phyloP scores from a whole-genome alignment of 2,113 vertebrate genomes.

The Caranx melampygus region DNA sequence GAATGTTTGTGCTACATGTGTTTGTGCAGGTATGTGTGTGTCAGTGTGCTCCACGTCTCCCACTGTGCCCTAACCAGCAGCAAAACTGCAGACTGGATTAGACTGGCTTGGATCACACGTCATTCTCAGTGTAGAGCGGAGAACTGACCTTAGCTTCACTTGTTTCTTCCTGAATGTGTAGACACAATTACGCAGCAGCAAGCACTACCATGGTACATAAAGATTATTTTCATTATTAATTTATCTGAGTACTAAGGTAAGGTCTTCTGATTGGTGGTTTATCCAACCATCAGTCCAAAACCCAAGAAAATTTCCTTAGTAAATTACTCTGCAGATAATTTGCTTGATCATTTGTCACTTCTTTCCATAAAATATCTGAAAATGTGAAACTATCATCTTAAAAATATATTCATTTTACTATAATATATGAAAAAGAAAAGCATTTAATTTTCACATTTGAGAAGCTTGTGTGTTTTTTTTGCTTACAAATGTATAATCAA shows the following conservation, averaged over 20 bases:
- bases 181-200: not conserved
- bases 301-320: not conserved
- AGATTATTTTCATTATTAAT: not conserved
- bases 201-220: not conserved
- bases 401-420: constrained; percentile 7
- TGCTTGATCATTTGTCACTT: not conserved
- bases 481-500: not conserved
- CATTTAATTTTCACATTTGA: not conserved
- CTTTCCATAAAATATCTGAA: not conserved
- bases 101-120: constrained; percentile 50
- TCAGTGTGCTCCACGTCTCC: constrained; percentile 33
- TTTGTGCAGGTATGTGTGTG: constrained; percentile 37
- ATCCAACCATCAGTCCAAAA: constrained; percentile 11
- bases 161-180: constrained; percentile 33
- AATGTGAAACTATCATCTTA: too few relatives aligned
- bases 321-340: not conserved
- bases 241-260: not conserved
- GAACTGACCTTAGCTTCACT: constrained; percentile 39
- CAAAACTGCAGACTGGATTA: constrained; percentile 61
- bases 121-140: constrained; percentile 43
- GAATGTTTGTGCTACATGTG: constrained; percentile 36
- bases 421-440: constrained; percentile 8
- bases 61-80: constrained; percentile 49
- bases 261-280: not conserved
- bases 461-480: not conserved